Conservation (phyloP, 2,888 invertebrate genomes). For the Drepanosiphum platanoidis region DNA sequence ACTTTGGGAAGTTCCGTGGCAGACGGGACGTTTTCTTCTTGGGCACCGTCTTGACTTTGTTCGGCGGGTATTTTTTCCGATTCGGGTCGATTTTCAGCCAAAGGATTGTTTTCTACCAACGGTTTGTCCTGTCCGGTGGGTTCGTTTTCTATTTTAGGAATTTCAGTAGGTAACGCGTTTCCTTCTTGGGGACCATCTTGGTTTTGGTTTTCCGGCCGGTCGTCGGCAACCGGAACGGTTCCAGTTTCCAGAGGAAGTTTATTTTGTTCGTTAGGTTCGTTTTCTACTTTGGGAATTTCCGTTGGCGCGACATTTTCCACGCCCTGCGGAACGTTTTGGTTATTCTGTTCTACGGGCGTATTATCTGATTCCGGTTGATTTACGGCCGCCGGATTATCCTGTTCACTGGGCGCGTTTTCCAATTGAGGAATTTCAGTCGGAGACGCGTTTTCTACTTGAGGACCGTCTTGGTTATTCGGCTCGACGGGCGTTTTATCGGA, state of each 20-base stretch:
- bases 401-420: background rate
- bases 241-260: no score
- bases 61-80: background rate
- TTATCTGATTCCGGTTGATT: background rate
- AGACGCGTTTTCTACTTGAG: background rate
- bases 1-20: constrained; percentile 1
- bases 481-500: background rate
- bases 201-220: no score
- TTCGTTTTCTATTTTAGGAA: background rate
- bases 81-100: background rate
- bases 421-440: background rate
- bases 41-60: background rate
- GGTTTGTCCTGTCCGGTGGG: background rate
- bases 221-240: no score
- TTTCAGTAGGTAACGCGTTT: constrained; percentile 5
- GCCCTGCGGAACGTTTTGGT: background rate
- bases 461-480: background rate
- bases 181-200: background rate
- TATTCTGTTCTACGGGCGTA: background rate
- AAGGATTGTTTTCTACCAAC: background rate
- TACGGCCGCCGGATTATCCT: background rate
- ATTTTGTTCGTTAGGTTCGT: background rate
- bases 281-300: background rate
- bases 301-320: background rate
- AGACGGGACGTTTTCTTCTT: background rate